These are phyloP conservation scores for Astreopora myriophthalma DNA, from an alignment of 64 coral and sea anemone species.

Conservation along the genomic window DNA sequence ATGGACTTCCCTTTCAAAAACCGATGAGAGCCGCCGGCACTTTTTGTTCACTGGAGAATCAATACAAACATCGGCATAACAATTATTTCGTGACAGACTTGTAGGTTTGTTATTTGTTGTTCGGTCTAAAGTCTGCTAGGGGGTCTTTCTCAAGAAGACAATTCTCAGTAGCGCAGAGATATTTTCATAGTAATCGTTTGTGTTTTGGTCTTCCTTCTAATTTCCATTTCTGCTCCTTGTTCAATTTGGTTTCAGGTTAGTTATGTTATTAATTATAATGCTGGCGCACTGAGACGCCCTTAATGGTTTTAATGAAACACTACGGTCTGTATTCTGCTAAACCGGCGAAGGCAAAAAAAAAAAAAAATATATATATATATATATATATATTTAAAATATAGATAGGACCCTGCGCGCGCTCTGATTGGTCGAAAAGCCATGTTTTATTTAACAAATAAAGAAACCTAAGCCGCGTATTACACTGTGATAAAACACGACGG, in stretches of 20 bases:
- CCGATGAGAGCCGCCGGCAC: not conserved
- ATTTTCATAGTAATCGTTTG: not conserved
- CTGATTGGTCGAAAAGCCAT: too few species aligned
- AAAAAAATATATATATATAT: too few species aligned
- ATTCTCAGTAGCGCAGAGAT: too few species aligned
- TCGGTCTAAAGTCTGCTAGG: too few species aligned
- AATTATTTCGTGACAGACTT: not conserved
- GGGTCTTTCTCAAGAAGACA: too few species aligned
- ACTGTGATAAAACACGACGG: too few species aligned
- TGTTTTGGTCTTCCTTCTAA: not conserved
- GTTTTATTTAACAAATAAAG: too few species aligned
- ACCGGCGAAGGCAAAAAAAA: too few species aligned
- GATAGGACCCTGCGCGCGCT: too few species aligned
- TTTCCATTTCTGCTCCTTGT: not conserved
- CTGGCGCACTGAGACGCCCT: not conserved
- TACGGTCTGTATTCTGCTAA: too few species aligned
- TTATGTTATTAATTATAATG: not conserved
- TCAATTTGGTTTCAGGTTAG: not conserved
- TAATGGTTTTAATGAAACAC: not conserved
- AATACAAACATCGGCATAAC: not conserved
- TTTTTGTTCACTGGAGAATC: not conserved
- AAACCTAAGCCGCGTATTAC: too few species aligned
- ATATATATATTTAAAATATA: too few species aligned
- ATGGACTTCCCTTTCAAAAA: not conserved
- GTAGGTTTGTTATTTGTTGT: not conserved